Conservation (phyloP, 2,888 invertebrate genomes). For the Malachius bipustulatus region DNA sequence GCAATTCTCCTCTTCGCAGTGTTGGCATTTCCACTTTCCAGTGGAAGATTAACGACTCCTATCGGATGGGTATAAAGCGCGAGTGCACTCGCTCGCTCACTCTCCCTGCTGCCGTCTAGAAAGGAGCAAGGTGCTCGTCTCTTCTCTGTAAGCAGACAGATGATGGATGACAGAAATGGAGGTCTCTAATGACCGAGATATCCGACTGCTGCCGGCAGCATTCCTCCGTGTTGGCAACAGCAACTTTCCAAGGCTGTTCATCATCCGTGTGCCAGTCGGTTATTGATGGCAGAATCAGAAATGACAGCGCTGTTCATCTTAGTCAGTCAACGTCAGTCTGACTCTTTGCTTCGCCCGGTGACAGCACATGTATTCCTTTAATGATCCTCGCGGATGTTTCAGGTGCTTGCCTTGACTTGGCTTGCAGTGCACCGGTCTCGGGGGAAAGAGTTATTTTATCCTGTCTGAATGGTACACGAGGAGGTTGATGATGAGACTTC, state of each 20-base stretch:
- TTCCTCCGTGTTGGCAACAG: slow-evolving; percentile 29
- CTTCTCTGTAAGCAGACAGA: slow-evolving; percentile 20
- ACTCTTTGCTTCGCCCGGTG: no score
- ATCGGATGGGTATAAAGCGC: no score
- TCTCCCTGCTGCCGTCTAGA: background rate
- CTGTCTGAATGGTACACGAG: no score
- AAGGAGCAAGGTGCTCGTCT: slow-evolving; percentile 3
- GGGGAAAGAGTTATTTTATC: no score
- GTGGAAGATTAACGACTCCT: no score
- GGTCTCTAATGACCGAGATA: slow-evolving; percentile 34
- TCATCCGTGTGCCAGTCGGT: slow-evolving; percentile 31
- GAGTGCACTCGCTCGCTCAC: background rate
- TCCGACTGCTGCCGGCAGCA: slow-evolving; percentile 30
- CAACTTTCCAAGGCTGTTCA: slow-evolving; percentile 32
- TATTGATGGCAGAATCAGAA: slow-evolving; percentile 38
- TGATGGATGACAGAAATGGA: slow-evolving; percentile 34
- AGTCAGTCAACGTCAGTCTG: slow-evolving; percentile 32
- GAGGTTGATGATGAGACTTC: no score
- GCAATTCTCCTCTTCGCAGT: no score
- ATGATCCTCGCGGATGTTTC: no score
- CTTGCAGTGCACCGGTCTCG: no score
- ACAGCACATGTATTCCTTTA: no score
- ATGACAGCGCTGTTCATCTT: slow-evolving; percentile 36
- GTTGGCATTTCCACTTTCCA: no score
- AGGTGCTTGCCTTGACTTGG: no score